A percentile compares a stretch with the other conserved stretches of the same genome.
Evolutionary conservation across 2,797 vertebrate genomes (phyloP).

Genomic region (Melanotaenia parkinsoni): DNA sequence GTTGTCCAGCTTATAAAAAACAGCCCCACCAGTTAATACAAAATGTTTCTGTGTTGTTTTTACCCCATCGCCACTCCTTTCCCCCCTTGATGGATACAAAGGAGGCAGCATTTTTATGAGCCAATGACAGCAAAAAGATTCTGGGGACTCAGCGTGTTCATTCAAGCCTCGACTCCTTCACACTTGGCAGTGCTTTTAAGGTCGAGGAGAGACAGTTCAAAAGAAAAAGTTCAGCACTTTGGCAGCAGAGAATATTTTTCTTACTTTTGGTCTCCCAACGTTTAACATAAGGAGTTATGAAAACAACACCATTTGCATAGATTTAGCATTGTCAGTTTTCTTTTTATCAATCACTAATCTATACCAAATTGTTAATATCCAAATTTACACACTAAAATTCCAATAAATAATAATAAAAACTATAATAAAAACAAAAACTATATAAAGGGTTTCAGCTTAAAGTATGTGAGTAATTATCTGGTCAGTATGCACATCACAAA

Average conservation of each 20-base stretch:
- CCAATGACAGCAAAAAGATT: conserved; percentile 82
- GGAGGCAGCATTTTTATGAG: conserved; percentile 82
- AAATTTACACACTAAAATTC: conserved; percentile 2
- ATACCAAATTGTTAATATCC: neutral
- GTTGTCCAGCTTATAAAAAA: conserved; percentile 73
- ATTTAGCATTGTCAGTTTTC: neutral
- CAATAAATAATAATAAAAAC: neutral
- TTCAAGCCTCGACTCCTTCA: conserved; percentile 73
- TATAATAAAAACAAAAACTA: conserved; percentile 1
- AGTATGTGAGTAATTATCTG: conserved; percentile 30
- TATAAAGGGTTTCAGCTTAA: conserved; percentile 11
- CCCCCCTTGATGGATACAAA: conserved; percentile 70
- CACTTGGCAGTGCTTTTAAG: conserved; percentile 76
- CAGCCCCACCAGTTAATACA: conserved; percentile 72
- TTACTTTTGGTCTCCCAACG: neutral
- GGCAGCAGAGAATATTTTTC: conserved; percentile 30
- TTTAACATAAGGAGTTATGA: neutral
- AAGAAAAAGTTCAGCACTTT: conserved; percentile 40
- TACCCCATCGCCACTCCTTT: conserved; percentile 42
- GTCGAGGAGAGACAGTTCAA: conserved; percentile 57
- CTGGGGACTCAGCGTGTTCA: conserved; percentile 76
- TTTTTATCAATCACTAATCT: neutral
- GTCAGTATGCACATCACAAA: conserved; percentile 62
- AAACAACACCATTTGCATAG: neutral
- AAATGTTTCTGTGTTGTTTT: conserved; percentile 77